A percentile compares a stretch with the other conserved stretches of the same genome.
These are phyloP conservation scores for Crotalus horridus DNA, from an alignment of 2,113 vertebrate species.

Conservation along the genomic window DNA sequence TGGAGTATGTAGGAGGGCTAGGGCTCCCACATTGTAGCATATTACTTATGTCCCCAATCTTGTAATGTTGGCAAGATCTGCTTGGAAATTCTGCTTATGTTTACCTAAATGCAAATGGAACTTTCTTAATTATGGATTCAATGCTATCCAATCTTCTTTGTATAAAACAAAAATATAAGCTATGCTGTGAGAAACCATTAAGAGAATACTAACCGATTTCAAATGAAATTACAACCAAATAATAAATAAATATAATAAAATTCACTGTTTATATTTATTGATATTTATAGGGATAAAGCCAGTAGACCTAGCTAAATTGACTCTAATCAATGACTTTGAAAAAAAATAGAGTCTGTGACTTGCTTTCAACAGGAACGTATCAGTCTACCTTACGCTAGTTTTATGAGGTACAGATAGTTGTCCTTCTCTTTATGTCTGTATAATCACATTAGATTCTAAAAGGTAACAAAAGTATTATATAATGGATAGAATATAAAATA, in stretches of 20 bases:
- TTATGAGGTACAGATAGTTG: neutral
- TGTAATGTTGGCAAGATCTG: neutral
- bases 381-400: neutral
- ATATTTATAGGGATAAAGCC: neutral
- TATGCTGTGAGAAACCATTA: neutral
- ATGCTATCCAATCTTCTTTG: constrained; percentile 22
- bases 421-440: neutral
- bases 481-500: neutral
- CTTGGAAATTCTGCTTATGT: neutral
- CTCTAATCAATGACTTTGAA: neutral
- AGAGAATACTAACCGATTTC: neutral
- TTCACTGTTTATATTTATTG: neutral
- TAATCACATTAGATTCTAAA: neutral
- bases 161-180: constrained; percentile 16
- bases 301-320: neutral
- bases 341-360: neutral
- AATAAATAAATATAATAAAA: neutral
- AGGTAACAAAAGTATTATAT: neutral
- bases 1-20: neutral
- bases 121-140: neutral
- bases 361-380: neutral
- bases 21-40: neutral
- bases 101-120: neutral
- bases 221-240: constrained; percentile 18
- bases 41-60: neutral